Percentiles rank a stretch among this genome's conserved stretches.
Evolutionary conservation across 2,888 invertebrate species (phyloP).

Genomic region (Sinhomidia bicolor): DNA sequence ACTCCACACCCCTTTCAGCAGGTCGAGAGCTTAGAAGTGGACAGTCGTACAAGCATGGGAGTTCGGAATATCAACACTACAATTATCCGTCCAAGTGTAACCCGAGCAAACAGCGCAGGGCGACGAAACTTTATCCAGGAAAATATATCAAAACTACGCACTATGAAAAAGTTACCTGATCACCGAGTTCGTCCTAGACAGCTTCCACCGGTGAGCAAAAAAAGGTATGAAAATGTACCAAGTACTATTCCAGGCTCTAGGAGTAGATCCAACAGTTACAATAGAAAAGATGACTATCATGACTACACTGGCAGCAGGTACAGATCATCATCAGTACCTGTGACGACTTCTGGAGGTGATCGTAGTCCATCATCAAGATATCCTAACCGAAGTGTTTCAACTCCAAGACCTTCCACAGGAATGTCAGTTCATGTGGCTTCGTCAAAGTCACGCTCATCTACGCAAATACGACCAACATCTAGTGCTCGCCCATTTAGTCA

Average conservation of each 20-base stretch:
- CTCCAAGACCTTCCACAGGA: constrained; percentile 40
- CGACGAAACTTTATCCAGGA: constrained; percentile 62
- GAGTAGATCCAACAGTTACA: neutral
- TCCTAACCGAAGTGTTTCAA: neutral
- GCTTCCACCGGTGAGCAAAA: constrained; percentile 20
- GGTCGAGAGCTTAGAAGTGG: too few species aligned
- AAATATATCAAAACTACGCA: constrained; percentile 45
- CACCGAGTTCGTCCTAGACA: neutral
- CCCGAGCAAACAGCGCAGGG: neutral
- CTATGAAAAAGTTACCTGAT: neutral
- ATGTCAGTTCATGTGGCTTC: constrained; percentile 4
- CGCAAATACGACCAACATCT: neutral
- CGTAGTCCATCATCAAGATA: neutral
- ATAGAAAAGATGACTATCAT: neutral
- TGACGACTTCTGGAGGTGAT: neutral
- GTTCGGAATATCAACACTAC: neutral
- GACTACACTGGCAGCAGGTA: neutral
- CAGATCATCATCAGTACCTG: constrained; percentile 35
- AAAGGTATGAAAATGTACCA: constrained; percentile 44
- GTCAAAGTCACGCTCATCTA: neutral
- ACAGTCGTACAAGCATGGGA: neutral
- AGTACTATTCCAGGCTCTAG: constrained; percentile 22
- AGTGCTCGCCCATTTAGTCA: neutral
- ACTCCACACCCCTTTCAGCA: neutral
- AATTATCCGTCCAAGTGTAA: too few species aligned